Evolutionary conservation across 2,113 vertebrate species (phyloP), one percentile per base, ranked within the genome.

Genomic region (Festucalex cinctus): DNA sequence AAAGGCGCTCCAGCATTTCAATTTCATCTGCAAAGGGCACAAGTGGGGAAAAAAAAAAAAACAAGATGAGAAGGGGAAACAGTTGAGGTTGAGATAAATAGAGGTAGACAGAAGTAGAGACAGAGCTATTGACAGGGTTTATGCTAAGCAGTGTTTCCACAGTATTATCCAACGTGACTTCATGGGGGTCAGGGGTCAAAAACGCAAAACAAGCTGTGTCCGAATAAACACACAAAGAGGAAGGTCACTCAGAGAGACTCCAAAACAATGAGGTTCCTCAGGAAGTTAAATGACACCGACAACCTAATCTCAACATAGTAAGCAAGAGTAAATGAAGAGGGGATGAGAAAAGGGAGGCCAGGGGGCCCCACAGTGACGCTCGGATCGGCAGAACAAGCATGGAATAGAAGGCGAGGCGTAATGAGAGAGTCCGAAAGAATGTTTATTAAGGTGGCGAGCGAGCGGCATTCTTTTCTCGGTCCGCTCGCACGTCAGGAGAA

Each of bases 1-100:
- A 95, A 54, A 96, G 91, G 62, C 93, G 91, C 87, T 95, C 94
- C 86, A 95, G 88, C 92, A 95, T 94, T 85, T 95, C 94, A 71
- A 95, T 95, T 79, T 95, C 94, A 91, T 95, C 94, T 95, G 89
- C 58, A 76, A 66, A 76, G 62, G 35, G 6, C 43, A 71, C 28
- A 65, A 0, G 53, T 12, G 19, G 39, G 32, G 32, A 9, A 32
- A 17, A 48, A 2, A 10, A 13, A 43, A 41, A 51, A 54, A 44
- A 16, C 12, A 58, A 69, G 46, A 46, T 48, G 28, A 61, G 53
- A 58, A 20, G 14, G 3, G 37, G 44, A 22, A 44, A 36, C 63
- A 28, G 53, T 62, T 71, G 43, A 9, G 37, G 24, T 54, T 57
- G 54, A 57, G 26, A 54, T 26, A 49, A 60, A 63, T 24, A 13